A percentile compares a stretch with the other conserved stretches of the same genome.
phyloP scores from a whole-genome alignment of 2,113 vertebrate species.

The Ctenodactylus gundi region DNA sequence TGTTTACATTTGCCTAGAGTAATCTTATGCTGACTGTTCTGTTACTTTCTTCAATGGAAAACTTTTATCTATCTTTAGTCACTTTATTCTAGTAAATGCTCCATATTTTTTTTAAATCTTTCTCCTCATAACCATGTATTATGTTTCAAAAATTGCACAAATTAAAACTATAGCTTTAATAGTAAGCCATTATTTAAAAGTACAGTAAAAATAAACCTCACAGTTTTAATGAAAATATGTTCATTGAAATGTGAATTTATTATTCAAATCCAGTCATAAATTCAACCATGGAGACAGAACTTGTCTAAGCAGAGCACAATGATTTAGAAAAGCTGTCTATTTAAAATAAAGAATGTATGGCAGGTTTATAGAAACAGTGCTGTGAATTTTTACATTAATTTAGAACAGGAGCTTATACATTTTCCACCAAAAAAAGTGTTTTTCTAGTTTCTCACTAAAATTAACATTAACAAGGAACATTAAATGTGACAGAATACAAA shows the following conservation, averaged over 20 bases:
- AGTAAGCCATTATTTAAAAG: slow-evolving; percentile 91
- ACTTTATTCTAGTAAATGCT: slow-evolving; percentile 69
- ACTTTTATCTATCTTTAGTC: slow-evolving; percentile 78
- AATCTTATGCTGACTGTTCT: slow-evolving; percentile 65
- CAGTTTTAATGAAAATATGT: slow-evolving; percentile 91
- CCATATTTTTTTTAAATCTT: slow-evolving; percentile 81
- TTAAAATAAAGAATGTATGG: slow-evolving; percentile 92
- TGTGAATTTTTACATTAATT: slow-evolving; percentile 90
- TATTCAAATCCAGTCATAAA: slow-evolving; percentile 92
- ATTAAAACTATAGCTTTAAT: slow-evolving; percentile 89
- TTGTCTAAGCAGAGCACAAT: slow-evolving; percentile 90
- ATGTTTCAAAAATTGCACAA: slow-evolving; percentile 86
- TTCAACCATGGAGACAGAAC: slow-evolving; percentile 89
- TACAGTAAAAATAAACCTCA: slow-evolving; percentile 91
- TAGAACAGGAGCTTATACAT: slow-evolving; percentile 87
- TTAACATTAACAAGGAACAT: slow-evolving; percentile 81
- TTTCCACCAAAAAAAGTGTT: slow-evolving; percentile 79
- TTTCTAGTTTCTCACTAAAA: slow-evolving; percentile 84
- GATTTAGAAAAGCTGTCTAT: slow-evolving; percentile 92
- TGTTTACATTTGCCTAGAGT: background rate
- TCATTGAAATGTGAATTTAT: slow-evolving; percentile 93
- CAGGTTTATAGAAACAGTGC: slow-evolving; percentile 90
- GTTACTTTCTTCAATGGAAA: slow-evolving; percentile 69
- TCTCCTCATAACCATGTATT: slow-evolving; percentile 82
- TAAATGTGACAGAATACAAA: slow-evolving; percentile 74